These are phyloP conservation scores for Pocillopora grandis DNA, from an alignment of 92 coral and sea anemone species.

Conservation along the genomic window DNA sequence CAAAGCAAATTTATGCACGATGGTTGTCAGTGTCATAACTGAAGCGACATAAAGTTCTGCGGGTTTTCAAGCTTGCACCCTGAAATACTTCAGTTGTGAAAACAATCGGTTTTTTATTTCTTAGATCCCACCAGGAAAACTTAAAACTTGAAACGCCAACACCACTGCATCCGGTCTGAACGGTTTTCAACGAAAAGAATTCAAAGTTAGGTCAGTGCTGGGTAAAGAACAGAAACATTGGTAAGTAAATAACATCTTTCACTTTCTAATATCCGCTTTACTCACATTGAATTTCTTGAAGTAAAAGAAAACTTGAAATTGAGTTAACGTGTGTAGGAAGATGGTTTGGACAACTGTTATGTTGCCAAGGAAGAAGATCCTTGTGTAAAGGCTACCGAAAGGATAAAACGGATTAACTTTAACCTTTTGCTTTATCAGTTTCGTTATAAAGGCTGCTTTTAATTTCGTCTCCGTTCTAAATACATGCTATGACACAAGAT, in stretches of 20 bases:
- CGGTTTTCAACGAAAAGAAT: background rate
- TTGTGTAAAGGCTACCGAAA: background rate
- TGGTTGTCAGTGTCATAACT: background rate
- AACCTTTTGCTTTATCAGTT: background rate
- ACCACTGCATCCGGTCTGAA: background rate
- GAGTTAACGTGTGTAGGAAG: background rate
- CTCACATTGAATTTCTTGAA: background rate
- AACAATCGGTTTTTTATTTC: background rate
- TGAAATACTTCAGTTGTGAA: background rate
- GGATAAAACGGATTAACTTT: background rate
- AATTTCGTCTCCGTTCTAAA: background rate
- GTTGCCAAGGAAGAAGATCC: background rate
- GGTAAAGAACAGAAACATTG: background rate
- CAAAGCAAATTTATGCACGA: conserved; percentile 2
- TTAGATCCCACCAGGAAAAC: background rate
- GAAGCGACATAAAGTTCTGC: background rate
- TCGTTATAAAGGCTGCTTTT: background rate
- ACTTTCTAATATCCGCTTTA: background rate
- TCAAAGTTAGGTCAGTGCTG: background rate
- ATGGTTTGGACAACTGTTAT: no score
- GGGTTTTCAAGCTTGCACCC: background rate
- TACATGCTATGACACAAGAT: no score
- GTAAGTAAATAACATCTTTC: background rate
- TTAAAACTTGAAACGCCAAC: background rate
- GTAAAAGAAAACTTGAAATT: background rate